Conservation (phyloP, 1,140 invertebrate species). For the Pseudomyrmex pallidus region DNA sequence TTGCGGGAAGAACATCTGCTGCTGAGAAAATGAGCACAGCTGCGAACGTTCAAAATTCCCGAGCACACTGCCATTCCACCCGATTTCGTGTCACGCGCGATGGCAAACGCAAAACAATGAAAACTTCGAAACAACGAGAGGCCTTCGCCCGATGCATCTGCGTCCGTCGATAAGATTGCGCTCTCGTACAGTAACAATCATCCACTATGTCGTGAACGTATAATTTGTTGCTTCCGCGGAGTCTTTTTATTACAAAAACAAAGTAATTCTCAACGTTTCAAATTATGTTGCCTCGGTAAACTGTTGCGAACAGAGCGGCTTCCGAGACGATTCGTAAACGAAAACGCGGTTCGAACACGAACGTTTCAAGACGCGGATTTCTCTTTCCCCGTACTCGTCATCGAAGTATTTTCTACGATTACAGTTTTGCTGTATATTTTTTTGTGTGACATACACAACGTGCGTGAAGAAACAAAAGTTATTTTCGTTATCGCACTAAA, state of each 20-base stretch:
- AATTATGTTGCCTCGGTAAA: slow-evolving; percentile 5
- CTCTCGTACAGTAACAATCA: slow-evolving; percentile 35
- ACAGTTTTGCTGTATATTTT: too few relatives aligned
- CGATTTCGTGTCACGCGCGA: slow-evolving; percentile 61
- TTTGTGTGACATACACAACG: too few relatives aligned
- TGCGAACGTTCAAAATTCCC: slow-evolving; percentile 67
- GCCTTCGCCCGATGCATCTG: slow-evolving; percentile 15
- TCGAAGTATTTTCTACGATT: too few relatives aligned
- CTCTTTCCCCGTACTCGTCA: too few relatives aligned
- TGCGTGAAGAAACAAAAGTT: too few relatives aligned
- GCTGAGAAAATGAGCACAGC: slow-evolving; percentile 73
- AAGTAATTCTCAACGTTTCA: not conserved
- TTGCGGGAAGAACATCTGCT: slow-evolving; percentile 74
- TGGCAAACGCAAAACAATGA: slow-evolving; percentile 53
- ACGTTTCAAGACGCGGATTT: too few relatives aligned
- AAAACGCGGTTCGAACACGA: too few relatives aligned
- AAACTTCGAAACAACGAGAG: slow-evolving; percentile 23
- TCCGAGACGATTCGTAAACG: too few relatives aligned
- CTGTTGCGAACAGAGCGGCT: not conserved
- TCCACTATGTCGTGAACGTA: slow-evolving; percentile 17
- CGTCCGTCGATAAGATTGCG: slow-evolving; percentile 43
- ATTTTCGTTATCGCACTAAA: too few relatives aligned
- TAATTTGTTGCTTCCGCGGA: slow-evolving; percentile 17
- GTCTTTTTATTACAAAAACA: not conserved
- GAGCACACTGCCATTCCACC: slow-evolving; percentile 33